Base-by-base conservation (phyloP, 2,113 vertebrate genomes). In the Taurulus bubalis region DNA sequence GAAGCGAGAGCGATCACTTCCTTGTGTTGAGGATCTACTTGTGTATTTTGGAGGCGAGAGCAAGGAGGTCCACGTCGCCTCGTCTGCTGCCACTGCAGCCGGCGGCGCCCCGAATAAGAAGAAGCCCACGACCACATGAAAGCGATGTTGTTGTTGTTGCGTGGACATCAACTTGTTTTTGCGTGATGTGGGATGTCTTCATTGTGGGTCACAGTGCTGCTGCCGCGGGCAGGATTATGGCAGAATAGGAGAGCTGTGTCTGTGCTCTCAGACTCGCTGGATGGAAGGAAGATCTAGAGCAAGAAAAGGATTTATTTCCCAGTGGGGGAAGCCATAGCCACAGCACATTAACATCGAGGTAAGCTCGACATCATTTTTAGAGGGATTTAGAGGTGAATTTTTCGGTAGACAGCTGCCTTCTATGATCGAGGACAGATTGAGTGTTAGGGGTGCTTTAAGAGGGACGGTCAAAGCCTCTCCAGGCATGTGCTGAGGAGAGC, bases 401-500 rank as follows among this genome's bases (percentile, higher is more conserved):
- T n/a, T 38, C n/a, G 11, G 14, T 16, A 9, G 47, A 45, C 30
- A 24, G 59, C 32, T 4, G 22, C 22, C 8, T 47, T 15, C 3
- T 28, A 3, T n/a, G 26, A 8, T 18, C 2, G 58, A 34, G 40
- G 11, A 26, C 16, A 20, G 66, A 26, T 14, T 82, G 30, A 26
- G 74, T 14, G 89, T 71, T 0, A 22, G 85, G 76, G 86, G 30
- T 70, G 71, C 80, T 88, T 88, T 85, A 83, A 79, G 63, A 86
- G 82, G 83, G 86, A 26, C 53, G 90, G 89, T 75, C 74, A 84
- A 12, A 82, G 62, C 75, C 66, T 83, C 71, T 80, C 82, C 80
- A 76, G 80, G 89, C 90, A 86, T 89, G 85, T 90, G 91, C 90
- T 83, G 47, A 78, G 86, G 80, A 65, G 75, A 90, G 90, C 89